Conservation (phyloP, 2,888 invertebrate species). For the Torymus tubicola region DNA sequence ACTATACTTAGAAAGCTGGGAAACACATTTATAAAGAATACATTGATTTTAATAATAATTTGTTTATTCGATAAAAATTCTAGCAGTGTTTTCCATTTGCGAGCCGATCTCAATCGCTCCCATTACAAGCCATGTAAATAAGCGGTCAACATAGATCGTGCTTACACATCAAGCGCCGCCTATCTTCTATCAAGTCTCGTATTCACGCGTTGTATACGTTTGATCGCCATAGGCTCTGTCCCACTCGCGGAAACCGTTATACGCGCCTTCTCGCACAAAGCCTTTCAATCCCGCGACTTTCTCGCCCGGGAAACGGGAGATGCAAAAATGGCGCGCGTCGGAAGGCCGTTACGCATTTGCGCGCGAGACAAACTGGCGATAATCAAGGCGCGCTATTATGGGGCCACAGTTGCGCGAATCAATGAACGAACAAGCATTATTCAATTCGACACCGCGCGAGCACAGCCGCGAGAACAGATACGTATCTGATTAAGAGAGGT, state of each 20-base stretch:
- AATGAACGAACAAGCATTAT: constrained; percentile 48
- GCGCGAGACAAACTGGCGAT: constrained; percentile 7
- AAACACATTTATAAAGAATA: too few relatives aligned
- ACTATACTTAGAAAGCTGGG: too few relatives aligned
- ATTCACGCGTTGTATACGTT: neutral
- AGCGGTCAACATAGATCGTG: neutral
- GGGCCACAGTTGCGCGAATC: constrained; percentile 17
- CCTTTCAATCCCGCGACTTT: neutral
- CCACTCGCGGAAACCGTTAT: neutral
- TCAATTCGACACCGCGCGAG: constrained; percentile 35
- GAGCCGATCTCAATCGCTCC: too few relatives aligned
- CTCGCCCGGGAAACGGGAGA: constrained; percentile 9
- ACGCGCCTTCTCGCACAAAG: neutral
- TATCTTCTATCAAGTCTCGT: too few relatives aligned
- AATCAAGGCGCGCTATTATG: constrained; percentile 3
- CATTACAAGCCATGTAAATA: too few relatives aligned
- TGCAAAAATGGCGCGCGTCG: too few relatives aligned
- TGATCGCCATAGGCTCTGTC: neutral
- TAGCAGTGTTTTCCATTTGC: too few relatives aligned
- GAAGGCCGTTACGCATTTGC: constrained; percentile 9
- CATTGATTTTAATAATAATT: too few relatives aligned
- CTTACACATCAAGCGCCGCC: neutral
- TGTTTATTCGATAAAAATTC: too few relatives aligned
- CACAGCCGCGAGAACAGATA: neutral
- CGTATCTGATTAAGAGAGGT: constrained; percentile 28